Evolutionary conservation across 2,797 vertebrate genomes (phyloP).

Genomic region (Parauchenoglanis punctatus): DNA sequence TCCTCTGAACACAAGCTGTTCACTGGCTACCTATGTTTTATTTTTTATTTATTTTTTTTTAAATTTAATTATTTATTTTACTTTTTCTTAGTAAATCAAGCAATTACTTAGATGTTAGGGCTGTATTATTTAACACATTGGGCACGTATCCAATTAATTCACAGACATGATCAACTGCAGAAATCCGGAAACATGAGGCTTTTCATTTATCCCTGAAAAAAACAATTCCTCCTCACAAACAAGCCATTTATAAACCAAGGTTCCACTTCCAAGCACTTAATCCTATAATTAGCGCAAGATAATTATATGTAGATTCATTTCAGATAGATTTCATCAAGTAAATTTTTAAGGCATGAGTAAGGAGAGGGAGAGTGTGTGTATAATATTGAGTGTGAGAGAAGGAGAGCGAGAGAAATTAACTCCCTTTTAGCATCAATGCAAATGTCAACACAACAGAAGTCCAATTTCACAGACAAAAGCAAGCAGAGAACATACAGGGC

Average conservation of each 20-base stretch:
- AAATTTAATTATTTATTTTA: not conserved
- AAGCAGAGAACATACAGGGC: slow-evolving; percentile 42
- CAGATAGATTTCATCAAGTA: slow-evolving; percentile 14
- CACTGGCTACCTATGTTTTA: not conserved
- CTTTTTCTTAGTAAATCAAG: not conserved
- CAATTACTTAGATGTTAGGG: not conserved
- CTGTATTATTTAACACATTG: not conserved
- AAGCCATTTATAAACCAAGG: slow-evolving; percentile 20
- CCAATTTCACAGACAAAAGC: slow-evolving; percentile 47
- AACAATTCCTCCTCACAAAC: not conserved
- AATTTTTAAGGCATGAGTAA: slow-evolving; percentile 20
- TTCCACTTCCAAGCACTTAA: not conserved
- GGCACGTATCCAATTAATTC: not conserved
- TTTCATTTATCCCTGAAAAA: slow-evolving; percentile 12
- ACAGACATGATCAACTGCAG: not conserved
- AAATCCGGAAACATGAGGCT: not conserved
- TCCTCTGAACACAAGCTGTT: not conserved
- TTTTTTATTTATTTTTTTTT: not conserved
- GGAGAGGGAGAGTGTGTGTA: not conserved
- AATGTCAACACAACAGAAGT: slow-evolving; percentile 51
- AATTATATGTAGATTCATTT: slow-evolving; percentile 26
- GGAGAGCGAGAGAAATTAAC: slow-evolving; percentile 20
- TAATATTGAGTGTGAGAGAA: not conserved
- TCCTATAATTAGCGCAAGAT: slow-evolving; percentile 7
- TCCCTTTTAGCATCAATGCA: slow-evolving; percentile 43